A percentile compares a stretch with the other conserved stretches of the same genome.
These are phyloP conservation scores for Fragum fragum DNA, from an alignment of 2,888 invertebrate genomes.

Conservation along the genomic window DNA sequence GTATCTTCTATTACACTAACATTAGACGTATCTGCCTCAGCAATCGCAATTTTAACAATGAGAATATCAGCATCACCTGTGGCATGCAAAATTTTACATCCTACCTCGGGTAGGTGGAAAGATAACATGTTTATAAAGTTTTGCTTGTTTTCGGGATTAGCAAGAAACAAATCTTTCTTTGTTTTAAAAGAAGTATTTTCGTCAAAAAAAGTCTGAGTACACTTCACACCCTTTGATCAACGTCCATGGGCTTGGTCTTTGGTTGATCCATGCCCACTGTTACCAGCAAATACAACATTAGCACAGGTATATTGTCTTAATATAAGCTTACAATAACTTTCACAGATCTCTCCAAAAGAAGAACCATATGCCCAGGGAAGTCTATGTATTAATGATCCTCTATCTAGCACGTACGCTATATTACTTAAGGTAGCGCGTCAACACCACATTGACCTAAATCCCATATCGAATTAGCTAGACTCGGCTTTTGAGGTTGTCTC, in stretches of 20 bases:
- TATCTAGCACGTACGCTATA: conserved; percentile 63
- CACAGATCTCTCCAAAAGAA: conserved; percentile 60
- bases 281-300: conserved; percentile 73
- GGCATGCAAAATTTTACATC: conserved; percentile 57
- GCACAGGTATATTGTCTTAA: conserved; percentile 45
- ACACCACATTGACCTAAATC: conserved; percentile 29
- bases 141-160: conserved; percentile 72
- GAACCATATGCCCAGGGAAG: conserved; percentile 61
- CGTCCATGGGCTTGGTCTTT: conserved; percentile 71
- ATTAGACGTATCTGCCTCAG: conserved; percentile 8
- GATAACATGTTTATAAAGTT: conserved; percentile 64
- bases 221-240: conserved; percentile 51
- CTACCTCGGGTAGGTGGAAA: conserved; percentile 34
- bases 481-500: conserved; percentile 61
- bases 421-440: conserved; percentile 4
- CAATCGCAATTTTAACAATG: conserved; percentile 68
- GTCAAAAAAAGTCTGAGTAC: conserved; percentile 56
- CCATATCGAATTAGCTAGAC: conserved; percentile 66
- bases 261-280: conserved; percentile 60
- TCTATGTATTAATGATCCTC: conserved; percentile 67
- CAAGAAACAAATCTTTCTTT: conserved; percentile 71
- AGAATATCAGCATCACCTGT: conserved; percentile 73
- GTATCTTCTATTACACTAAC: conserved; percentile 74
- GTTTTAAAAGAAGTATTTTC: conserved; percentile 51
- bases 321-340: conserved; percentile 56